These are phyloP conservation scores for Raphicerus campestris DNA, from an alignment of 2,113 vertebrate species.

Conservation along the genomic window DNA sequence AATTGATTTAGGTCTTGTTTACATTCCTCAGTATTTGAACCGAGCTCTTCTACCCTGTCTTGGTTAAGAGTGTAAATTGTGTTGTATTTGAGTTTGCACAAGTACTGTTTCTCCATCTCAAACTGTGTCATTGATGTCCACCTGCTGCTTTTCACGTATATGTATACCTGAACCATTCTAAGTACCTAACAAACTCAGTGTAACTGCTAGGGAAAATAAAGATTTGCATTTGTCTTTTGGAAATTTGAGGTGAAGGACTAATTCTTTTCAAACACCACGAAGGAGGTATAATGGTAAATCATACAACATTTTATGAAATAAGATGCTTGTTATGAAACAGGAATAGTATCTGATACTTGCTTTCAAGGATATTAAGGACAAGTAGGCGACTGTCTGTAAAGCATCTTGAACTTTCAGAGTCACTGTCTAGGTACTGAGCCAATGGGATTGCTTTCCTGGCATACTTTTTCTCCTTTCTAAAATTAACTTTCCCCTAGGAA, in stretches of 20 bases:
- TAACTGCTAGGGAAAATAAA: not conserved
- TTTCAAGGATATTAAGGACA: constrained; percentile 33
- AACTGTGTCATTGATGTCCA: not conserved
- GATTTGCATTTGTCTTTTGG: not conserved
- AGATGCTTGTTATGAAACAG: not conserved
- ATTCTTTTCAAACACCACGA: not conserved
- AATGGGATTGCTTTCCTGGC: constrained; percentile 62
- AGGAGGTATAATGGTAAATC: not conserved
- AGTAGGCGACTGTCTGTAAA: not conserved
- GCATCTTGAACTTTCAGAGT: constrained; percentile 48
- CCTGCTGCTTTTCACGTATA: not conserved
- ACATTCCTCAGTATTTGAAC: not conserved
- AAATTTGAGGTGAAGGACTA: not conserved
- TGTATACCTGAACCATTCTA: not conserved
- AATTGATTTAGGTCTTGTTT: not conserved
- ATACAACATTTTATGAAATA: not conserved
- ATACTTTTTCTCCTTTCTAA: constrained; percentile 66
- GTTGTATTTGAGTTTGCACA: not conserved
- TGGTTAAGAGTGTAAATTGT: not conserved
- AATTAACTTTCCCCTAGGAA: constrained; percentile 71
- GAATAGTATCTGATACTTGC: not conserved
- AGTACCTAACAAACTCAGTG: not conserved
- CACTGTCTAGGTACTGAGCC: constrained; percentile 47
- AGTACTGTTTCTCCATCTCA: not conserved
- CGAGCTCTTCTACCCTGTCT: not conserved